Percentiles rank a stretch among this genome's conserved stretches.
phyloP scores from a whole-genome alignment of 2,113 vertebrate genomes.

The Entelurus aequoreus region DNA sequence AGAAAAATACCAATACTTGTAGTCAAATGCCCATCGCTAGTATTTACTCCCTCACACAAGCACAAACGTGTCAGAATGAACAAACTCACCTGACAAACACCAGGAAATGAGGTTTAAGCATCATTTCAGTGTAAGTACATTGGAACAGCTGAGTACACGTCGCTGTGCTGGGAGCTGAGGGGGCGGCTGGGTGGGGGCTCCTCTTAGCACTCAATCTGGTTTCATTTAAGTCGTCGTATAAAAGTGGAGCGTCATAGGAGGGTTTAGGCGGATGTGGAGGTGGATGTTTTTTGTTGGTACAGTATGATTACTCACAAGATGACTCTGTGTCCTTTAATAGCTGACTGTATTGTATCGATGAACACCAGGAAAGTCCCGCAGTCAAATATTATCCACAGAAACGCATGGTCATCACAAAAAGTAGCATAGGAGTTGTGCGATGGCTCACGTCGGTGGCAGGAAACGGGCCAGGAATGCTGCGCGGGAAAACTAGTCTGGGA shows the following conservation, averaged over 20 bases:
- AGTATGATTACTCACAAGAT: conserved; percentile 41
- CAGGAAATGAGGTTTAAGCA: conserved; percentile 32
- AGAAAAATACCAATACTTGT: too few species aligned
- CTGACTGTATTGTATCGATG: too few species aligned
- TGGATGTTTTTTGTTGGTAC: conserved; percentile 12
- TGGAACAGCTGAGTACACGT: conserved; percentile 57
- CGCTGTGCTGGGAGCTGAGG: conserved; percentile 9
- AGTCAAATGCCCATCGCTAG: too few species aligned
- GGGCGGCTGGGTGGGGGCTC: background rate
- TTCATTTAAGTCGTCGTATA: conserved; percentile 36
- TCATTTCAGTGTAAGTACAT: conserved; percentile 30
- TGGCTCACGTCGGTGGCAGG: conserved; percentile 14
- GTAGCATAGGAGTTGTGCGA: too few species aligned
- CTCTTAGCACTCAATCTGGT: conserved; percentile 29
- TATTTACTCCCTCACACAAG: too few species aligned
- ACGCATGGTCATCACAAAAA: too few species aligned
- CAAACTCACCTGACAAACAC: background rate
- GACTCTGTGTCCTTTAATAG: too few species aligned
- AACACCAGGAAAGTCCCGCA: too few species aligned
- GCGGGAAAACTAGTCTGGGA: conserved; percentile 57
- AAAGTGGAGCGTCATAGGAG: conserved; percentile 14
- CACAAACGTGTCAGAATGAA: too few species aligned
- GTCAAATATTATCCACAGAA: too few species aligned
- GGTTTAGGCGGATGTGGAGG: conserved; percentile 13
- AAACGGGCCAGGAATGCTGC: conserved; percentile 65